phyloP scores from a whole-genome alignment of 2,113 vertebrate genomes.

The Brachypodius melanocephalos region DNA sequence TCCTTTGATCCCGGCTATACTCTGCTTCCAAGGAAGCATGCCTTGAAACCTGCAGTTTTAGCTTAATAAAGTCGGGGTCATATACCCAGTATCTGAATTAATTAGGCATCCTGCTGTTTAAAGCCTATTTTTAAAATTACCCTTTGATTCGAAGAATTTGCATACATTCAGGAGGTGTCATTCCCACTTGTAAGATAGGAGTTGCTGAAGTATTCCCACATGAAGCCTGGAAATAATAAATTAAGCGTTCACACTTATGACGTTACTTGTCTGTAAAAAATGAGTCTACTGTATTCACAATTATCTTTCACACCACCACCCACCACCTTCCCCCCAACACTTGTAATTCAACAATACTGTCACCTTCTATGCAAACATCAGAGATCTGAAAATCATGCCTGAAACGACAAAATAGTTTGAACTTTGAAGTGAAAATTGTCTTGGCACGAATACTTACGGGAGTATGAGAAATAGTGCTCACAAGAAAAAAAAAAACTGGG shows the following conservation, averaged over 20 bases:
- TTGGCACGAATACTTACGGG: neutral
- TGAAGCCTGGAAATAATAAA: neutral
- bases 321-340: neutral
- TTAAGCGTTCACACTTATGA: neutral
- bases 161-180: neutral
- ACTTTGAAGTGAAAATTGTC: slow-evolving; percentile 15
- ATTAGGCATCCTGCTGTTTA: neutral
- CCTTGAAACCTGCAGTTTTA: neutral
- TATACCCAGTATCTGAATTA: neutral
- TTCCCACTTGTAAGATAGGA: neutral
- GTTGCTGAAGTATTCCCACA: neutral
- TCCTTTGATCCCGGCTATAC: neutral
- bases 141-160: neutral
- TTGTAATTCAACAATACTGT: neutral
- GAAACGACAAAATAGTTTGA: neutral
- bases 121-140: slow-evolving; percentile 1
- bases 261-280: neutral
- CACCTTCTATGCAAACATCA: neutral
- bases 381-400: neutral
- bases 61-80: neutral
- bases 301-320: neutral
- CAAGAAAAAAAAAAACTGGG: neutral
- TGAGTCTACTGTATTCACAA: neutral
- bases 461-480: neutral
- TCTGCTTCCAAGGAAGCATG: neutral